Evolutionary conservation across 2,888 invertebrate species (phyloP).

Genomic region (Villa cingulata): DNA sequence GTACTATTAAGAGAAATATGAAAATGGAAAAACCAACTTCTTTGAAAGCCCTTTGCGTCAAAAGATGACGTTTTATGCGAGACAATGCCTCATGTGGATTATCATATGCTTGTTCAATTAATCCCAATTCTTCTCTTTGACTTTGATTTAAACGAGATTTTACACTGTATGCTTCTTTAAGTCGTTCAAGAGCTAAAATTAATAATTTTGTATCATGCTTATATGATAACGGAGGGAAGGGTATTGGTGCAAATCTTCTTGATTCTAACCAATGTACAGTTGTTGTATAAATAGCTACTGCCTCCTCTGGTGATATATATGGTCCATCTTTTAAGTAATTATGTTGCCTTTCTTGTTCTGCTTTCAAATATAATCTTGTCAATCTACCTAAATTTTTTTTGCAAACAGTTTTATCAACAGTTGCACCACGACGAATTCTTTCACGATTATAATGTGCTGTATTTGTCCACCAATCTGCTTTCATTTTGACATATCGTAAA

Average conservation of each 20-base stretch:
- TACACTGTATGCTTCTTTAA: constrained; percentile 97
- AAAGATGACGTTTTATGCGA: constrained; percentile 95
- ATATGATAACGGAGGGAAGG: constrained; percentile 97
- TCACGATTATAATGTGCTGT: constrained; percentile 99
- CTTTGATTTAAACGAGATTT: constrained; percentile 96
- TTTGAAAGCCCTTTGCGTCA: constrained; percentile 96
- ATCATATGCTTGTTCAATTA: constrained; percentile 99
- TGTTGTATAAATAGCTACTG: constrained; percentile 98
- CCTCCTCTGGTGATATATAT: constrained; percentile 98
- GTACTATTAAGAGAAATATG: background rate
- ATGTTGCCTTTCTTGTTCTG: constrained; percentile 97
- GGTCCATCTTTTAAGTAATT: constrained; percentile 99
- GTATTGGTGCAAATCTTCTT: constrained; percentile 95
- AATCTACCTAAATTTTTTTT: constrained; percentile 99
- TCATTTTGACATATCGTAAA: constrained; percentile 97
- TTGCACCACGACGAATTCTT: constrained; percentile 96
- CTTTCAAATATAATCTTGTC: constrained; percentile 89
- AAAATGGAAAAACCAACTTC: constrained; percentile 43
- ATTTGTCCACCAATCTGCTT: constrained; percentile 99
- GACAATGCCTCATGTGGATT: constrained; percentile 99
- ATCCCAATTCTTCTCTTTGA: constrained; percentile 93
- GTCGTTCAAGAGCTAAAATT: constrained; percentile 87
- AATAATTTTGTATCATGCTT: constrained; percentile 98
- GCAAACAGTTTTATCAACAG: constrained; percentile 99
- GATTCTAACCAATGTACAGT: constrained; percentile 99